Conservation (phyloP, 2,888 invertebrate genomes). For the Eutolmus rufibarbis region DNA sequence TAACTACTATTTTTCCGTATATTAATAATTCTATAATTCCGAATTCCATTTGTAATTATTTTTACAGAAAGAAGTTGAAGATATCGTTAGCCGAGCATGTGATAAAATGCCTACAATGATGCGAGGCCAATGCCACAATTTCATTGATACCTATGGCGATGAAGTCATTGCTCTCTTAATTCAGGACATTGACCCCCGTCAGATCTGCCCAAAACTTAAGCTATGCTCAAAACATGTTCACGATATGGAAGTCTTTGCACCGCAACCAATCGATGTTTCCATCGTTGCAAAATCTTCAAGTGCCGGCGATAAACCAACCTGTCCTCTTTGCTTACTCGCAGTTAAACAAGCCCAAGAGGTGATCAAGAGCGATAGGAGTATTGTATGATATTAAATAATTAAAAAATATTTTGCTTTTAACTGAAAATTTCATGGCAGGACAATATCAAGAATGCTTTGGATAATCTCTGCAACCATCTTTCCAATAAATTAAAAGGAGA, state of each 20-base stretch:
- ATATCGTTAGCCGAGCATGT: conserved; percentile 75
- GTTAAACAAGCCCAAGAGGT: conserved; percentile 77
- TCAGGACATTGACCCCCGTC: conserved; percentile 65
- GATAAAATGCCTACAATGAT: conserved; percentile 70
- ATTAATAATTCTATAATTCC: not conserved
- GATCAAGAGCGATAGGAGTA: conserved; percentile 77
- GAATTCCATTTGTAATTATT: conserved; percentile 42
- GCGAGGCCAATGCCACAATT: conserved; percentile 72
- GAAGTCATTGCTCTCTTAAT: conserved; percentile 79
- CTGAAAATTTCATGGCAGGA: conserved; percentile 64
- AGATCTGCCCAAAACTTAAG: conserved; percentile 72
- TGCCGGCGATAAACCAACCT: conserved; percentile 70
- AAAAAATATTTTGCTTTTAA: not conserved
- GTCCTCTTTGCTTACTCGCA: conserved; percentile 85
- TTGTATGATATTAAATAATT: conserved; percentile 64
- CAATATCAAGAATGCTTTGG: conserved; percentile 73
- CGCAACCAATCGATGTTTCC: conserved; percentile 51
- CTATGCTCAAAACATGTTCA: conserved; percentile 70
- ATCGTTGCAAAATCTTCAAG: conserved; percentile 57
- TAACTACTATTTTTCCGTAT: not conserved
- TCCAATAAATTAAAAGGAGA: conserved; percentile 70
- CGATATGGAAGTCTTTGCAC: conserved; percentile 66
- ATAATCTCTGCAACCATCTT: conserved; percentile 74
- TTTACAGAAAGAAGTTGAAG: conserved; percentile 72
- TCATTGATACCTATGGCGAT: conserved; percentile 81